phyloP scores from a whole-genome alignment of 2,797 vertebrate genomes.

The Lepilemur septentrionalis region DNA sequence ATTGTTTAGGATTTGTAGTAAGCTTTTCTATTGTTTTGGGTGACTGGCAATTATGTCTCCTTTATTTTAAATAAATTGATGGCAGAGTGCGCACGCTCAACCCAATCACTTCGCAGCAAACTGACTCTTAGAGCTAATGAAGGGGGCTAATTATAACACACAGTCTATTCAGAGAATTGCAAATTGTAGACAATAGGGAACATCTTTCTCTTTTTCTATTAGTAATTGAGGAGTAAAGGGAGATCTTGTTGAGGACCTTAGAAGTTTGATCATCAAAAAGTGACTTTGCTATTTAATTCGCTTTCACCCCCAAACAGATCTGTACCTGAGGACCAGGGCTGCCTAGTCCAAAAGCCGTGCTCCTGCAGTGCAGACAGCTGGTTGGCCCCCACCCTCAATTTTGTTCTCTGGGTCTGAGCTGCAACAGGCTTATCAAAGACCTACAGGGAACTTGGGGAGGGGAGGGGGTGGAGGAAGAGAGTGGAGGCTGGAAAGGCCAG shows the following conservation, averaged over 20 bases:
- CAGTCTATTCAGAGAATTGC: not conserved
- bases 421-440: not conserved
- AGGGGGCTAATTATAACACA: not conserved
- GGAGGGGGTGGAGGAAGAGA: not conserved
- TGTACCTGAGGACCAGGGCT: not conserved
- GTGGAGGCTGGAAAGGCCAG: not conserved
- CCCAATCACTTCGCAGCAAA: not conserved
- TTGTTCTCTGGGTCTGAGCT: not conserved
- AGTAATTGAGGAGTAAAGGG: not conserved
- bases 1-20: constrained; percentile 22
- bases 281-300: not conserved
- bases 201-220: not conserved
- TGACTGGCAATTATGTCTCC: not conserved
- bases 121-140: not conserved
- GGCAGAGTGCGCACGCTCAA: not conserved
- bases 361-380: rapidly evolving
- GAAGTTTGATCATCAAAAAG: not conserved
- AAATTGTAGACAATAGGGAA: not conserved
- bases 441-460: rapidly evolving
- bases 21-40: not conserved
- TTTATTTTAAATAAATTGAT: constrained; percentile 51
- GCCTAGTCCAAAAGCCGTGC: not conserved
- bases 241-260: not conserved
- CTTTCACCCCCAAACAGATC: not conserved
- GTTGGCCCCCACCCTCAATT: not conserved